Evolutionary conservation across 2,113 vertebrate genomes (phyloP), one percentile per base, ranked within the genome.

Genomic region (Pollachius pollachius): DNA sequence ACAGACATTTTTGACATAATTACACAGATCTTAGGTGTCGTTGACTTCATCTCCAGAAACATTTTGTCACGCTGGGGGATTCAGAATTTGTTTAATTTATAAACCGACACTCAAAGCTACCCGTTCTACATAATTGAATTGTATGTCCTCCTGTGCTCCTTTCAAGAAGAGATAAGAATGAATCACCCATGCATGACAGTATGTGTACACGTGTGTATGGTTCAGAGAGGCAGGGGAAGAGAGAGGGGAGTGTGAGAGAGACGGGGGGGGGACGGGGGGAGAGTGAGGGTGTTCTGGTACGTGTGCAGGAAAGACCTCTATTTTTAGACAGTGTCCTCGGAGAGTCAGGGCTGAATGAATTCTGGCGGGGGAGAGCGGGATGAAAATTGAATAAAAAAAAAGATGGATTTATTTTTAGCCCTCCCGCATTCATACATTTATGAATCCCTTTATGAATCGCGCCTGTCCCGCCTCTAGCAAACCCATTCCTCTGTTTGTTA

Each of bases 401-500:
- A 18, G 4, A 37, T 7, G n/a, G 8, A 13, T 57, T 57, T 57
- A 57, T 57, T 57, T 57, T 57, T 57, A 57, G 54, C 54, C n/a
- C 54, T 57, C 16, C 54, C n/a, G 54, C 15, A 57, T 57, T 57
- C 54, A 57, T 57, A 57, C 54, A 57, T 57, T 57, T 57, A 57
- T 57, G 12, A 57, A 57, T 57, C n/a, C 54, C 54, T n/a, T 17
- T 57, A 57, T 57, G 54, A 57, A 57, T 16, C 54, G 15, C 54
- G 16, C 54, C 15, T 57, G 54, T 57, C 17, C n/a, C 15, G 54
- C 54, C 54, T n/a, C 3, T n/a, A n/a, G 54, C 54, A 57, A 17
- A 6, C 54, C 54, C 54, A 57, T 57, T 16, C 9, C 12, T 16
- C 3, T 57, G 54, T 57, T 57, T 57, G 54, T 57, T 57, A 4